A percentile compares a stretch with the other conserved stretches of the same genome.
These are phyloP conservation scores for Drosophila heteroneura DNA, from an alignment of 2,888 invertebrate genomes.

Conservation along the genomic window DNA sequence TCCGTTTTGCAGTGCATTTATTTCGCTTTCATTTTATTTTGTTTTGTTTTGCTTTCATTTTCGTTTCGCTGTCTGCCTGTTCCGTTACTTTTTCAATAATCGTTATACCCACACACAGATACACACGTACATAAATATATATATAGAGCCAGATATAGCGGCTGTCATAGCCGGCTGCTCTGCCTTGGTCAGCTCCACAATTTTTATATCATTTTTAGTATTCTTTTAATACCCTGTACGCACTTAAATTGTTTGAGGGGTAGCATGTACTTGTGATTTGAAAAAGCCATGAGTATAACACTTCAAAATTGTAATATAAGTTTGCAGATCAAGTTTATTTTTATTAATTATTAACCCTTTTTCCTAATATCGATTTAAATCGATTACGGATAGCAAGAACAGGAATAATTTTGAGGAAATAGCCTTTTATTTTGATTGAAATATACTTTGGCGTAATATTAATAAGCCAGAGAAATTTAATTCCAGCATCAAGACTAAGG, in stretches of 20 bases:
- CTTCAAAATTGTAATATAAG: background rate
- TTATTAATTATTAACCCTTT: too few relatives aligned
- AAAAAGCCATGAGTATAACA: background rate
- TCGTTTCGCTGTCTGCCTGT: constrained; percentile 27
- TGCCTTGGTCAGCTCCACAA: constrained; percentile 53
- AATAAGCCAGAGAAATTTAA: too few relatives aligned
- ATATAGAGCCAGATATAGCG: constrained; percentile 41
- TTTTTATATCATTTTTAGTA: constrained; percentile 74
- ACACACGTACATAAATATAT: constrained; percentile 30
- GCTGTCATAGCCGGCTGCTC: constrained; percentile 50
- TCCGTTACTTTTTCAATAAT: constrained; percentile 66
- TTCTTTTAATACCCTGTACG: constrained; percentile 12
- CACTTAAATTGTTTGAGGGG: background rate
- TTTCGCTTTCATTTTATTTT: constrained; percentile 36
- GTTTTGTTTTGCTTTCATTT: constrained; percentile 28
- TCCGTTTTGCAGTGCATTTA: constrained; percentile 63
- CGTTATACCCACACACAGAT: constrained; percentile 45
- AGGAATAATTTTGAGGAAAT: background rate
- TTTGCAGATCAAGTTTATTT: background rate
- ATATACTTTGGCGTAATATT: background rate
- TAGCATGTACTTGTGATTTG: background rate
- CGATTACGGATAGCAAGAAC: rapidly evolving
- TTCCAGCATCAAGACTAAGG: background rate
- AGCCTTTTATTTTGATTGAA: background rate
- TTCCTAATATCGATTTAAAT: background rate